Evolutionary conservation across 2,888 invertebrate species (phyloP).

Genomic region (Anthrax anthrax): DNA sequence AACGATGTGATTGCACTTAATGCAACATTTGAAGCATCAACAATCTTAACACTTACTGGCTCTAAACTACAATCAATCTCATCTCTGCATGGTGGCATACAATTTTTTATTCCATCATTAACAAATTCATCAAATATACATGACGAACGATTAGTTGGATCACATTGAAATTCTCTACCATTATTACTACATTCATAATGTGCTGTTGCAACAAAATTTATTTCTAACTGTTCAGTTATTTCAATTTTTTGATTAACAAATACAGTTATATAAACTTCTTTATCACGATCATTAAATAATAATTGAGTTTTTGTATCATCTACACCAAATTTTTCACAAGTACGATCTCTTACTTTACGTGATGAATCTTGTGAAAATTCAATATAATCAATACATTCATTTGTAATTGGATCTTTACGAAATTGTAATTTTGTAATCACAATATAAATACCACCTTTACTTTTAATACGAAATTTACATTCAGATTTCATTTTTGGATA

Average conservation of each 20-base stretch:
- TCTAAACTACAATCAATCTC: constrained; percentile 27
- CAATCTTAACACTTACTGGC: constrained; percentile 20
- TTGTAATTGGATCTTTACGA: constrained; percentile 20
- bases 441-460: constrained; percentile 26
- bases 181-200: constrained; percentile 23
- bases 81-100: constrained; percentile 28
- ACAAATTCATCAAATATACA: constrained; percentile 30
- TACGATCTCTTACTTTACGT: not conserved
- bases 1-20: constrained; percentile 30
- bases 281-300: constrained; percentile 1
- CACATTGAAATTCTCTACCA: constrained; percentile 24
- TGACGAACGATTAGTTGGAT: constrained; percentile 23
- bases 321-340: constrained; percentile 1
- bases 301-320: not conserved
- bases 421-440: constrained; percentile 29
- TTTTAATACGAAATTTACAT: constrained; percentile 25
- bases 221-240: constrained; percentile 23
- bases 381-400: constrained; percentile 26
- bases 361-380: constrained; percentile 13
- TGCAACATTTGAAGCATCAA: constrained; percentile 27
- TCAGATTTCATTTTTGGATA: constrained; percentile 25
- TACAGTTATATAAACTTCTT: not conserved
- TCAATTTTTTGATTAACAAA: not conserved
- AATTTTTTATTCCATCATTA: constrained; percentile 29
- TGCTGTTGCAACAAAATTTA: constrained; percentile 28